Base-by-base conservation (phyloP, 2,797 vertebrate genomes). In the Propithecus perrieri region DNA sequence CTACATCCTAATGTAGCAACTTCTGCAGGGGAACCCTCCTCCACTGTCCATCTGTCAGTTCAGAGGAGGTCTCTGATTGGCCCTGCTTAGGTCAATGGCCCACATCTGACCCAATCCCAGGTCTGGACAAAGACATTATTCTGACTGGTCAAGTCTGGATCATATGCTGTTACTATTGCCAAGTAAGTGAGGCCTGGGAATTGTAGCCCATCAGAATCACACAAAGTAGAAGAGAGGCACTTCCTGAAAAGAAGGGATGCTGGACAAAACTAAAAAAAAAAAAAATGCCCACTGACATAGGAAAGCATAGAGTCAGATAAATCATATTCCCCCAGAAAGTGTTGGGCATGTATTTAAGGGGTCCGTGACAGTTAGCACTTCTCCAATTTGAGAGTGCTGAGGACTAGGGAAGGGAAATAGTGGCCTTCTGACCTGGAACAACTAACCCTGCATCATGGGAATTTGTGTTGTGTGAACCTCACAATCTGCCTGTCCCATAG, bases 391-490 rank as follows among this genome's bases (percentile, higher is more conserved):
- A 96, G 69, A 85, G 5, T n/a, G 35, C 57, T 78, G 46, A 76
- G 76, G n/a, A 38, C 15, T 46, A 15, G 57, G n/a, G 28, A 75
- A 20, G 41, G n/a, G 72, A 93, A 76, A 57, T 3, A 57, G 65
- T 46, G 57, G 67, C 14, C n/a, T 90, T 93, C 67, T 95, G 63
- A 24, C 85, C 79, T 95, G 48, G 57, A 84, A 86, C 63, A 28
- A 48, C 20, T 71, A 72, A 50, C 7, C 38, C n/a, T 35, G 65
- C 7, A 41, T 80, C 85, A 50, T 61, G 79, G 57, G 69, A 91
- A 89, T 83, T 12, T 26, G 43, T 76, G 17, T 33, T 80, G 20
- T 79, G 17, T 79, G 86, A 85, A 84, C 38, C 15, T 95, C 75
- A 88, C 17, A 67, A 65, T 28, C 46, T 63, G n/a, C 55, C 65